Conservation (phyloP, 2,113 vertebrate genomes). For the Psittacula cyanocephala region DNA sequence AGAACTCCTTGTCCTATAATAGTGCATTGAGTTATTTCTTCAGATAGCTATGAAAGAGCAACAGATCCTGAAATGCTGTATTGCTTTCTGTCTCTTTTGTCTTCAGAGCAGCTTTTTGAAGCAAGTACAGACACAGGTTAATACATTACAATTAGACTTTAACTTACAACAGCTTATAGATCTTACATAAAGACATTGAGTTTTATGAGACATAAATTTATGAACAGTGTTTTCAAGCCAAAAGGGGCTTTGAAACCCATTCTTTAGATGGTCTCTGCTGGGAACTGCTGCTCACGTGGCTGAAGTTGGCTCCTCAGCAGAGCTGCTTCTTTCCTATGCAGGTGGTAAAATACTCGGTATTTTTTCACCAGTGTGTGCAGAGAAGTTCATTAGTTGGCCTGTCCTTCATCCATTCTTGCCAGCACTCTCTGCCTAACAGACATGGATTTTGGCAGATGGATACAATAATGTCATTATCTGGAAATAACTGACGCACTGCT, state of each 20-base stretch:
- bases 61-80: background rate
- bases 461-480: background rate
- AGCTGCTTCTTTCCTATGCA: background rate
- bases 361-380: background rate
- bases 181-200: background rate
- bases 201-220: background rate
- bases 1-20: background rate
- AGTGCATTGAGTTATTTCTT: background rate
- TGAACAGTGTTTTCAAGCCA: background rate
- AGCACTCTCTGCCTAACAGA: background rate
- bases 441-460: background rate
- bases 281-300: background rate
- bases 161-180: background rate
- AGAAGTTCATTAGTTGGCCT: background rate
- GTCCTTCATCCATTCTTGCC: background rate
- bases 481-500: background rate
- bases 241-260: background rate
- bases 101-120: background rate
- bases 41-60: background rate
- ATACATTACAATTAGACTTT: background rate
- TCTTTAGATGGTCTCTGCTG: background rate
- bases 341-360: background rate
- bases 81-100: background rate
- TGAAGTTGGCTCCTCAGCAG: background rate
- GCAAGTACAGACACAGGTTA: background rate